Evolutionary conservation across 2,797 vertebrate species (phyloP), one percentile per base, ranked within the genome.

Genomic region (Calcarius lapponicus): DNA sequence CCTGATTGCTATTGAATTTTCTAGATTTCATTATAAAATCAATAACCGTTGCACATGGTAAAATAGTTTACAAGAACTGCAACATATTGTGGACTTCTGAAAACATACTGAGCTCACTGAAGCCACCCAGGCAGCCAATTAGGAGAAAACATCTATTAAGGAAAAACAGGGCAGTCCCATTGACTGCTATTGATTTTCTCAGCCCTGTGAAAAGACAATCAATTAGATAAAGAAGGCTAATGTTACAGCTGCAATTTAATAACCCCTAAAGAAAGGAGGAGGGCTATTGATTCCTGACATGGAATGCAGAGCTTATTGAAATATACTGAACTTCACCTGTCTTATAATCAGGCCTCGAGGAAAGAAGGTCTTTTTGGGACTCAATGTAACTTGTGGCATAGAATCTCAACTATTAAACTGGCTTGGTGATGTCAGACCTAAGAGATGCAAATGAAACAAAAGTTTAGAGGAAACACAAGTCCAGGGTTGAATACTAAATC

Each of bases 11-110:
- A 98, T 98, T 98, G 98, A 98, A 97, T 98, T 98, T 97, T 98
- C 96, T 97, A 98, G 98, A 98, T 98, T 99, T 98, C 97, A 98
- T 98, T 98, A 98, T 97, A 98, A 98, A 98, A 98, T 98, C 98
- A 98, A 98, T 98, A 98, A 96, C 97, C 45, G 47, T 97, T 97
- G 97, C 97, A 95, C 97, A 95, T 95, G 96, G 97, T 96, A 97
- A 98, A 98, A 97, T 98, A 97, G 97, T 98, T 98, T 98, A 98
- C 98, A 98, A 98, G 97, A 97, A 95, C 96, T 97, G 97, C 97
- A 97, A 98, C 98, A 97, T 97, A 98, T 95, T 97, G 98, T 91
- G 97, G 97, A 97, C 96, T 97, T 97, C 97, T 95, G 97, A 96
- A 98, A 98, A 98, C 97, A 97, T 74, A 98, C 96, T 96, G 92